These are phyloP conservation scores for Trochalopteron elliotii DNA, from an alignment of 2,113 vertebrate species.

Conservation along the genomic window DNA sequence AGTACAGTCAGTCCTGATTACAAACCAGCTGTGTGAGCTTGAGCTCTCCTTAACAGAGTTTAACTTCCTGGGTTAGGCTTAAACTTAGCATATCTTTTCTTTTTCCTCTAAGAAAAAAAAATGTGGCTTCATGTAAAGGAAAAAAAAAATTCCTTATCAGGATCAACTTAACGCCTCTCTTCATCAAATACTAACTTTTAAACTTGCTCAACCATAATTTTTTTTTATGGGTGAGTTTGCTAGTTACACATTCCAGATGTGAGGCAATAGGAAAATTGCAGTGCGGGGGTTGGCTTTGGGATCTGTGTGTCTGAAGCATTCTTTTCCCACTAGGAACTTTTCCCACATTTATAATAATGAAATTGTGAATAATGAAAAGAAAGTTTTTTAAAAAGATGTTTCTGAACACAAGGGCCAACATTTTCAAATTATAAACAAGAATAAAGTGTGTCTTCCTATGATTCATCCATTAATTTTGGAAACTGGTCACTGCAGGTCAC, in stretches of 20 bases:
- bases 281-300: conserved; percentile 3
- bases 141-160: neutral
- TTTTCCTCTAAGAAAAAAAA: neutral
- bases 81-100: neutral
- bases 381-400: neutral
- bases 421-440: conserved; percentile 38
- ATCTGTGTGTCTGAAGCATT: conserved; percentile 22
- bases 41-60: neutral
- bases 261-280: conserved; percentile 43
- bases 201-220: conserved; percentile 33
- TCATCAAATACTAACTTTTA: conserved; percentile 43
- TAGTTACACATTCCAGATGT: conserved; percentile 62
- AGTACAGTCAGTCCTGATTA: conserved; percentile 7
- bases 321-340: conserved; percentile 45
- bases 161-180: conserved; percentile 12
- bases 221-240: conserved; percentile 44
- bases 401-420: neutral
- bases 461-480: conserved; percentile 32
- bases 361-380: conserved; percentile 8
- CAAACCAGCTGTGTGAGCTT: neutral
- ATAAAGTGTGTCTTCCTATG: neutral
- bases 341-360: conserved; percentile 57
- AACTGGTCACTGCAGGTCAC: neutral
- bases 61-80: neutral
- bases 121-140: neutral